A percentile compares a stretch with the other conserved stretches of the same genome.
Conservation (phyloP, 2,113 vertebrate genomes). For the Candoia aspera region DNA sequence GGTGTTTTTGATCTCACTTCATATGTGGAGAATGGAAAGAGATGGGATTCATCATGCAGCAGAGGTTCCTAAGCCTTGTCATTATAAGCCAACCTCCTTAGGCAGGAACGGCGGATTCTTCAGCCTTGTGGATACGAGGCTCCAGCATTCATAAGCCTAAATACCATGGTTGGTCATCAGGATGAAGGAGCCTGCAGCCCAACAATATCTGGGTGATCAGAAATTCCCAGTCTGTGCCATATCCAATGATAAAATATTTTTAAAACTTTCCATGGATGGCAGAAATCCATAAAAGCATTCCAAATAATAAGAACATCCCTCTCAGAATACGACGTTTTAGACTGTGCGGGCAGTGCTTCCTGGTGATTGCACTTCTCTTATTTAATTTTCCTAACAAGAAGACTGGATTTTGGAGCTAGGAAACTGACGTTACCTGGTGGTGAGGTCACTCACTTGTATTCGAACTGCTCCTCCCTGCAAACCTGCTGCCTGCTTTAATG, state of each 20-base stretch:
- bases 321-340: neutral
- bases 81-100: neutral
- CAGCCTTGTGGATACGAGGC: neutral
- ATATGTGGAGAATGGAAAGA: neutral
- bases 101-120: neutral
- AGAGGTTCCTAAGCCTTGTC: too few species aligned
- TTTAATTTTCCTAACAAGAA: neutral
- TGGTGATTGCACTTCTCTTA: neutral
- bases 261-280: neutral
- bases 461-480: neutral
- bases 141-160: neutral
- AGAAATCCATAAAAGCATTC: neutral
- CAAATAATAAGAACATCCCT: neutral
- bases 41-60: neutral
- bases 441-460: neutral
- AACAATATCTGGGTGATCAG: too few species aligned
- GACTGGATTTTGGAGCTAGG: neutral
- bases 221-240: too few species aligned
- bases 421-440: neutral
- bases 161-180: neutral
- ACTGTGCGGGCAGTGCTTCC: too few species aligned
- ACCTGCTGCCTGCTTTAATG: neutral
- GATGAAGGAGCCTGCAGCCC: neutral
- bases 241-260: neutral
- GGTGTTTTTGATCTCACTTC: conserved; percentile 32